A percentile compares a stretch with the other conserved stretches of the same genome.
Evolutionary conservation across 1,140 invertebrate genomes (phyloP).

Genomic region (Drosophila ironensis): DNA sequence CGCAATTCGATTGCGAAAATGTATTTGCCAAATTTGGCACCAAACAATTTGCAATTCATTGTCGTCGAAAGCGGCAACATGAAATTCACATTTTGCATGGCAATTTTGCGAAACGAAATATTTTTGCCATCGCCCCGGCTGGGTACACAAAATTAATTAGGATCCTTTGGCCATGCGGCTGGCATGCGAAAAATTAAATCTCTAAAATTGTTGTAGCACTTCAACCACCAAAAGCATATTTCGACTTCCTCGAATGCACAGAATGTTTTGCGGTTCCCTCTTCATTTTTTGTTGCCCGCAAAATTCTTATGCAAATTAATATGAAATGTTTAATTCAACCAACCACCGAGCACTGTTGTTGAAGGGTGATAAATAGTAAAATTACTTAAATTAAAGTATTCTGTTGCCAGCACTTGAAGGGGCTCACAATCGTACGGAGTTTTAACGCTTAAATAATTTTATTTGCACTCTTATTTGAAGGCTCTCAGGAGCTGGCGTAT

Average conservation of each 20-base stretch:
- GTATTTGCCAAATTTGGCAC: conserved; percentile 10
- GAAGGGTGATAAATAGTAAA: background rate
- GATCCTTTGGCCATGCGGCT: conserved; percentile 7
- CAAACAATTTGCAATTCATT: conserved; percentile 28
- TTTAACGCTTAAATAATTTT: no score
- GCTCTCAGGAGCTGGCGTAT: background rate
- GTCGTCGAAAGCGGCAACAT: conserved; percentile 7
- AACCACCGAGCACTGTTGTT: background rate
- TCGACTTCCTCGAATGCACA: background rate
- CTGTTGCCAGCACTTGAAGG: no score
- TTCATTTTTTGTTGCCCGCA: background rate
- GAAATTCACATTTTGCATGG: conserved; percentile 22
- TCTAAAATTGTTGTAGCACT: background rate
- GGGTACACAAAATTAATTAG: conserved; percentile 31
- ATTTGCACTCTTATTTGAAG: background rate
- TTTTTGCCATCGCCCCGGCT: conserved; percentile 14
- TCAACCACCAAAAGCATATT: background rate
- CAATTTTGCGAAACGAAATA: conserved; percentile 8
- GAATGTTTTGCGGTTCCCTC: background rate
- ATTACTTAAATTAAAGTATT: background rate
- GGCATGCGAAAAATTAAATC: background rate
- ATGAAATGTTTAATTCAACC: no score
- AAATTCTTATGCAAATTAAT: background rate
- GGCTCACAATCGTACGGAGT: no score
- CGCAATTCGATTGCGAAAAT: conserved; percentile 19